These are phyloP conservation scores for Sapajus apella DNA, from an alignment of 2,113 vertebrate genomes.

Conservation along the genomic window DNA sequence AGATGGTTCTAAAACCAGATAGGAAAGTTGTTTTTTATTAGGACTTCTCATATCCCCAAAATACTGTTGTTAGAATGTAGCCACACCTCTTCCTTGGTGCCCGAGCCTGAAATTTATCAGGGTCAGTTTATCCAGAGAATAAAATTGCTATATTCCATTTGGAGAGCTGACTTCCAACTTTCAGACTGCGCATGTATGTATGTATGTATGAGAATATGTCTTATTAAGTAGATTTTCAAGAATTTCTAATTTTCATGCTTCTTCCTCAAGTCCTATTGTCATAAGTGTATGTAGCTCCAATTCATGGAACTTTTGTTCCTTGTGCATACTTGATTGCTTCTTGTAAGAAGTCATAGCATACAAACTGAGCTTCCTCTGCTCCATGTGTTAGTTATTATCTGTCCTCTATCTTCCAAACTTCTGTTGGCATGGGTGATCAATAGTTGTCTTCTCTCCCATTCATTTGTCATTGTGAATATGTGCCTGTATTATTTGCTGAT, in stretches of 20 bases:
- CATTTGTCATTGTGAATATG: not conserved
- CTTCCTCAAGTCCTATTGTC: not conserved
- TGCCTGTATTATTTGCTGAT: not conserved
- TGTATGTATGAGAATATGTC: not conserved
- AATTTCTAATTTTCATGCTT: not conserved
- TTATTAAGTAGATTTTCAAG: not conserved
- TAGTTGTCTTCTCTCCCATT: not conserved
- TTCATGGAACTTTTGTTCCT: not conserved
- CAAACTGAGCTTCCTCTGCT: not conserved
- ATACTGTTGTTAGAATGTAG: not conserved
- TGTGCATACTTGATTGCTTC: not conserved
- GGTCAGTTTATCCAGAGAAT: not conserved
- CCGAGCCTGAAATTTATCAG: not conserved
- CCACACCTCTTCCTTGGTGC: not conserved
- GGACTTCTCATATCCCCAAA: not conserved
- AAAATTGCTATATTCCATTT: not conserved
- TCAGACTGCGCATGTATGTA: not conserved
- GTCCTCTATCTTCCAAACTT: not conserved
- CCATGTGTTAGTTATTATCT: not conserved
- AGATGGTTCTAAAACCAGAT: not conserved
- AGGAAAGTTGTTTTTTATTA: not conserved
- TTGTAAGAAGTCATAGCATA: not conserved
- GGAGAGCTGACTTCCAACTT: not conserved
- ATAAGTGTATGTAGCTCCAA: not conserved
- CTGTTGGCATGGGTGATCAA: not conserved